Evolutionary conservation across 1,140 invertebrate species (phyloP).

Genomic region (Apis cerana): DNA sequence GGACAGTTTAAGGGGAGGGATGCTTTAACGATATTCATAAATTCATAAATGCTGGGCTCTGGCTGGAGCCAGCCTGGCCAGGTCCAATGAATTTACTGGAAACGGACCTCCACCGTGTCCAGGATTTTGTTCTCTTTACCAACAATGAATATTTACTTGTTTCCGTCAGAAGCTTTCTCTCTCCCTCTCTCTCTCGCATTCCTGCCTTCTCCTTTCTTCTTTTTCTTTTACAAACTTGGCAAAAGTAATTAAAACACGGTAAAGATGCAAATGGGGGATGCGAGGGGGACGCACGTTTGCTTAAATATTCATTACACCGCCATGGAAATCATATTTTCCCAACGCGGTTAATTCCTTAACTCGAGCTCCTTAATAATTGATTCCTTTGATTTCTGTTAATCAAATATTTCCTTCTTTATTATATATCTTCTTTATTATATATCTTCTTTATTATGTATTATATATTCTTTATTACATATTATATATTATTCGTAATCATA

Average conservation of each 20-base stretch:
- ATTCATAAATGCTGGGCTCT: slow-evolving; percentile 55
- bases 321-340: not conserved
- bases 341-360: not conserved
- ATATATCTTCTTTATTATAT: too few relatives aligned
- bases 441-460: too few relatives aligned
- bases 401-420: too few relatives aligned
- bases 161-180: not conserved
- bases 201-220: not conserved
- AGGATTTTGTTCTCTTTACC: slow-evolving; percentile 53
- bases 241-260: slow-evolving; percentile 55
- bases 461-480: too few relatives aligned
- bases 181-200: not conserved
- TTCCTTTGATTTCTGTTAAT: too few relatives aligned
- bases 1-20: slow-evolving; percentile 25
- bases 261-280: slow-evolving; percentile 38
- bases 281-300: not conserved
- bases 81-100: slow-evolving; percentile 57
- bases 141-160: slow-evolving; percentile 62
- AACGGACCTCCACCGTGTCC: slow-evolving; percentile 39
- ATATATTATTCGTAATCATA: too few relatives aligned
- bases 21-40: slow-evolving; percentile 65
- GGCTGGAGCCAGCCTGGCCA: not conserved
- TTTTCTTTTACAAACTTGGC: slow-evolving; percentile 10
- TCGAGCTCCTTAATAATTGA: not conserved
- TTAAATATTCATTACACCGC: slow-evolving; percentile 7